phyloP scores from a whole-genome alignment of 2,888 invertebrate species.

The Willowsia nigromaculata region DNA sequence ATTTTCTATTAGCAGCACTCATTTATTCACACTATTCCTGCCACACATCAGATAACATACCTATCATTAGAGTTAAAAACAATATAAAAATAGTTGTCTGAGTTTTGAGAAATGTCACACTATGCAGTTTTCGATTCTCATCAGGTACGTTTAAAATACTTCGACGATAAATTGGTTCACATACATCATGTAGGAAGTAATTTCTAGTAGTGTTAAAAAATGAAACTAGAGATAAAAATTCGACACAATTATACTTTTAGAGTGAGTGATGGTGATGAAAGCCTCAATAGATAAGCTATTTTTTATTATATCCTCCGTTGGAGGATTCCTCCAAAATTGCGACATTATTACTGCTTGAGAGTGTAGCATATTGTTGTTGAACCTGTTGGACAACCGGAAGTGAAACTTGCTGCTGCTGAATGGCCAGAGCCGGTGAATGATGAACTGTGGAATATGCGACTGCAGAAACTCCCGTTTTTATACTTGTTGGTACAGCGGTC shows the following conservation, averaged over 20 bases:
- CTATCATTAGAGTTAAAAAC: neutral
- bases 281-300: neutral
- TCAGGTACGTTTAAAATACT: constrained; percentile 33
- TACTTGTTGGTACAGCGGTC: constrained; percentile 29
- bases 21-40: too few species aligned
- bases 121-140: neutral
- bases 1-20: too few species aligned
- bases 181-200: neutral
- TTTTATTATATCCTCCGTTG: constrained; percentile 20
- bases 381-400: constrained; percentile 36
- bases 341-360: neutral
- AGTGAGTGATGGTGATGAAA: neutral
- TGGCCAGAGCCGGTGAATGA: constrained; percentile 9
- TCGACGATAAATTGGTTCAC: neutral
- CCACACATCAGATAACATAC: too few species aligned
- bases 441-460: constrained; percentile 49
- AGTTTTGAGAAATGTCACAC: neutral
- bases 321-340: neutral
- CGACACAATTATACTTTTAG: neutral
- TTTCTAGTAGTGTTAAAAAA: neutral
- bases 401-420: constrained; percentile 28
- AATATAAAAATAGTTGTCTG: neutral
- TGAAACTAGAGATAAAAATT: neutral
- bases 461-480: constrained; percentile 52
- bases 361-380: neutral